Evolutionary conservation across 2,113 vertebrate genomes (phyloP).

Genomic region (Cromileptes altivelis): DNA sequence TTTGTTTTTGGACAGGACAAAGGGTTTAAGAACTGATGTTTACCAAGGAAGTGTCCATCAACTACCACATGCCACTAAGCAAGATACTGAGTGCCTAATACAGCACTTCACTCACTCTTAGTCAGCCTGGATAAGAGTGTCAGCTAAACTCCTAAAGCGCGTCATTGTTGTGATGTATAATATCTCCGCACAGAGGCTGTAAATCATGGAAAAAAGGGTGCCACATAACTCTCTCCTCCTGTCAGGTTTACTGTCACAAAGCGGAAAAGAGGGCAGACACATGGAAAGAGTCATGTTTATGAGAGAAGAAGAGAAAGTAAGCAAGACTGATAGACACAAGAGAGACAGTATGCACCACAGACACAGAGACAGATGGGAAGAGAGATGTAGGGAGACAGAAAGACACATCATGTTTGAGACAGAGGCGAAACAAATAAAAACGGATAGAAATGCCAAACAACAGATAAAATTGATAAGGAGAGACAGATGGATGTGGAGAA

Average conservation of each 20-base stretch:
- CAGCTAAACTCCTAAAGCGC: constrained; percentile 30
- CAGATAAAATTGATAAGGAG: neutral
- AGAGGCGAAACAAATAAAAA: constrained; percentile 21
- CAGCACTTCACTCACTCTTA: neutral
- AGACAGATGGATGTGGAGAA: constrained; percentile 16
- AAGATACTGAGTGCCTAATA: neutral
- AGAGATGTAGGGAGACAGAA: constrained; percentile 32
- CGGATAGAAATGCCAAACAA: constrained; percentile 18
- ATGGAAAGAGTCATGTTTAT: constrained; percentile 51
- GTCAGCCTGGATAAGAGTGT: neutral
- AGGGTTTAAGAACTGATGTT: constrained; percentile 6
- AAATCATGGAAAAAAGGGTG: constrained; percentile 25
- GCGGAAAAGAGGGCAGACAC: constrained; percentile 39
- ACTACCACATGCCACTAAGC: constrained; percentile 1
- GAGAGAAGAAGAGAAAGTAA: constrained; percentile 45
- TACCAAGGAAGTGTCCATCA: constrained; percentile 22
- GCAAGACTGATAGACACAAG: constrained; percentile 38
- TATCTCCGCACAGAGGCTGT: constrained; percentile 16
- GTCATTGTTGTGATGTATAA: constrained; percentile 24
- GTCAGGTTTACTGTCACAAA: constrained; percentile 54
- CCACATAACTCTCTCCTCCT: constrained; percentile 47
- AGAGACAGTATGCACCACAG: constrained; percentile 36
- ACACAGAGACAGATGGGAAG: constrained; percentile 44
- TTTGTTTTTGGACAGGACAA: constrained; percentile 1
- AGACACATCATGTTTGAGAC: constrained; percentile 34